phyloP scores from a whole-genome alignment of 1,140 invertebrate species.

The Diabrotica undecimpunctata region DNA sequence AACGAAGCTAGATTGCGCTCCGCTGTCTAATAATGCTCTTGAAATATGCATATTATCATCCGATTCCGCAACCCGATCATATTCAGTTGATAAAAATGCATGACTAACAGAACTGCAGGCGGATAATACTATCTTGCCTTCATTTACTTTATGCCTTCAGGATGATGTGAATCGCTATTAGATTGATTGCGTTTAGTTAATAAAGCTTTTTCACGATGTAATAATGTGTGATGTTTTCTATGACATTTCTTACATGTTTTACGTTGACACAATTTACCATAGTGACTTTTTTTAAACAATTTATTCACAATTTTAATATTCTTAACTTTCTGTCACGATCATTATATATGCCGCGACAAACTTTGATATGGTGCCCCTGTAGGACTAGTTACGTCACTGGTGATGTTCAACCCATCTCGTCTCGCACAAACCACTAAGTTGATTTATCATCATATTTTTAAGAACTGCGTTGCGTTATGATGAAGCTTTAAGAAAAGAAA shows the following conservation, averaged over 20 bases:
- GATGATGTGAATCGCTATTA: not conserved
- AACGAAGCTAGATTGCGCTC: constrained; percentile 1
- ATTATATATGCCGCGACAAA: too few relatives aligned
- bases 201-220: not conserved
- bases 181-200: not conserved
- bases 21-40: constrained; percentile 2
- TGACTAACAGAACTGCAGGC: not conserved
- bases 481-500: too few relatives aligned
- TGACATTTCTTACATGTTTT: not conserved
- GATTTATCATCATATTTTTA: too few relatives aligned
- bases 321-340: not conserved
- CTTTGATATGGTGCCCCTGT: too few relatives aligned
- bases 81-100: not conserved
- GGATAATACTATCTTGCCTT: not conserved
- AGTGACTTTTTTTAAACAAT: constrained; percentile 12
- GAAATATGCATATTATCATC: not conserved
- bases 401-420: too few relatives aligned
- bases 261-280: not conserved
- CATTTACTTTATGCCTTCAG: not conserved
- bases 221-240: constrained; percentile 1
- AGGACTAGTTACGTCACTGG: too few relatives aligned
- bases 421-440: too few relatives aligned
- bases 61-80: not conserved
- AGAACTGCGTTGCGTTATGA: too few relatives aligned
- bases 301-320: constrained; percentile 6